Evolutionary conservation across 2,888 invertebrate genomes (phyloP), one percentile per base, ranked within the genome.

Genomic region (Nezara viridula): DNA sequence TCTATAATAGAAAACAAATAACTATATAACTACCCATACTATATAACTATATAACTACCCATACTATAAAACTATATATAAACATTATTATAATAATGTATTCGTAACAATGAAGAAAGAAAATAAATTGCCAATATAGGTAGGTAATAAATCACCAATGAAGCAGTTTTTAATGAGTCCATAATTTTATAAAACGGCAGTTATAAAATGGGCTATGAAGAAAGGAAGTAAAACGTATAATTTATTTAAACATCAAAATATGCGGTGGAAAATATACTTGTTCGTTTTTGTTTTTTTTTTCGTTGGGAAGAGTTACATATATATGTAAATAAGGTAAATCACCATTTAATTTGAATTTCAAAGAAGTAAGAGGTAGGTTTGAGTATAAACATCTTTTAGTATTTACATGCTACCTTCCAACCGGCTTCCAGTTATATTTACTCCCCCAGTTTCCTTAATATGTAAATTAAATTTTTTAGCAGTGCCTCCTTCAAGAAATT

Each of bases 291-390:
- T 44, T 60, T 5, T 27, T n/a, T 60, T 2, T 60, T 60, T 60
- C 27, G 12, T 5, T 2, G 14, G 14, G 14, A 14, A 27, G 27
- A 27, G 60, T 60, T 60, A 16, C 60, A 60, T 60, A 2, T 60
- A 60, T 27, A 60, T 60, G 60, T 60, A 60, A 60, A 60, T 60
- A 14, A 14, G 14, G 27, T 27, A 60, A 60, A 60, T 60, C 60
- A 60, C 60, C 60, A 60, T 60, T 60, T 60, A 60, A 60, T 60
- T 60, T 60, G 60, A 60, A 60, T 27, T 60, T 32, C 27, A 60
- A 60, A 60, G 32, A 27, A 60, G 60, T 27, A 6, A 60, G 60
- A 27, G 60, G 60, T 12, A 27, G 10, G 14, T 27, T 9, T 27
- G 60, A 27, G 60, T 27, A 60, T 27, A 60, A 60, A 27, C 60